Conservation (phyloP, 2,888 invertebrate genomes). For the Chalcis sispes region DNA sequence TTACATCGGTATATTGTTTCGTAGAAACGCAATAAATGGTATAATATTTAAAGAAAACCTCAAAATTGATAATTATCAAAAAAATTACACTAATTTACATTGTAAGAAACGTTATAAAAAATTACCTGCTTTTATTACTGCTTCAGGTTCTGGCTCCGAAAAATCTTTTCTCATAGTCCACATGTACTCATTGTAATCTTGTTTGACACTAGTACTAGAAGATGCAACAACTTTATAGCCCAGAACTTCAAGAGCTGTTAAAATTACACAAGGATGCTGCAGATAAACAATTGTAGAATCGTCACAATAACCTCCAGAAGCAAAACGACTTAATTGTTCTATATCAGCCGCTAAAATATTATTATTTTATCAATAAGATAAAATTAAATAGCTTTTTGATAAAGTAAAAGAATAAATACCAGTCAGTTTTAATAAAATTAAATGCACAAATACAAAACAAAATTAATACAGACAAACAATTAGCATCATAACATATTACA, state of each 20-base stretch:
- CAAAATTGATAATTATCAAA: constrained; percentile 11
- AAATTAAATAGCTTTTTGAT: background rate
- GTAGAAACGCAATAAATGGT: constrained; percentile 35
- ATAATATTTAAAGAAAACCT: constrained; percentile 29
- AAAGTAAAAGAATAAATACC: constrained; percentile 1
- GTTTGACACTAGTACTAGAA: constrained; percentile 89
- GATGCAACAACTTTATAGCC: constrained; percentile 93
- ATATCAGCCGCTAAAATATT: constrained; percentile 84
- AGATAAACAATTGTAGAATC: constrained; percentile 90
- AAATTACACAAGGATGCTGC: constrained; percentile 91
- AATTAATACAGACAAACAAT: constrained; percentile 22
- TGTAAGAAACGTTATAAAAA: constrained; percentile 39
- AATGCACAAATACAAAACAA: constrained; percentile 36
- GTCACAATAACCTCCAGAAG: constrained; percentile 90
- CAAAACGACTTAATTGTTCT: constrained; percentile 88
- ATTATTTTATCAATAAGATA: constrained; percentile 53
- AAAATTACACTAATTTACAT: background rate
- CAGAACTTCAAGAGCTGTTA: constrained; percentile 91
- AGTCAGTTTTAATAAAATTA: constrained; percentile 2
- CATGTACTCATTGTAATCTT: constrained; percentile 93
- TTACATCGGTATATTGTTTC: constrained; percentile 19
- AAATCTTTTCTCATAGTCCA: constrained; percentile 96
- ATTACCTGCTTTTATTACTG: constrained; percentile 69
- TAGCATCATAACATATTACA: constrained; percentile 25
- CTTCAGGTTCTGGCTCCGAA: constrained; percentile 86